phyloP scores from a whole-genome alignment of 2,888 invertebrate genomes.

The Temnothorax ravouxi region DNA sequence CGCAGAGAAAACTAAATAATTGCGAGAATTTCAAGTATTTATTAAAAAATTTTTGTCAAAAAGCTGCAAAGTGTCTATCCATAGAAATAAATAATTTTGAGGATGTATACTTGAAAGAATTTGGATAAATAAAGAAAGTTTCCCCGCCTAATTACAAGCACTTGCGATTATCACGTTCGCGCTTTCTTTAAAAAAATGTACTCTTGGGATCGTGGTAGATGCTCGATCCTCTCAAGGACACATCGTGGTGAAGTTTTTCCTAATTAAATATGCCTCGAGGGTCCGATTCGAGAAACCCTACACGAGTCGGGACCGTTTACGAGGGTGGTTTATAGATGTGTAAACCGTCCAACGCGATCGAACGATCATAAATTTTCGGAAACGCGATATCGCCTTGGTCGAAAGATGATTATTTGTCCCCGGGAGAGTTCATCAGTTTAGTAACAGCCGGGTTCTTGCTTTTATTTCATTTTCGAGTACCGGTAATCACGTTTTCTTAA shows the following conservation, averaged over 20 bases:
- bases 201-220: conserved; percentile 21
- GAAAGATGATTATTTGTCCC: conserved; percentile 31
- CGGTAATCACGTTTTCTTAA: background rate
- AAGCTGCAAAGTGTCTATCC: background rate
- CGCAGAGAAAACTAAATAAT: background rate
- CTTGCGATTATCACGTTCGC: background rate
- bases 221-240: conserved; percentile 29
- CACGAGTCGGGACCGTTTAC: conserved; percentile 45
- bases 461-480: background rate
- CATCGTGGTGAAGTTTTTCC: conserved; percentile 58
- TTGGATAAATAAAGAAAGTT: background rate
- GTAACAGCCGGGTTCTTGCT: background rate
- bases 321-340: conserved; percentile 55
- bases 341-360: conserved; percentile 48
- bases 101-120: background rate
- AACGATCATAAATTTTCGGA: conserved; percentile 51
- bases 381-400: conserved; percentile 44
- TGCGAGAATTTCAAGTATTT: background rate
- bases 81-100: background rate
- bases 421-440: conserved; percentile 35
- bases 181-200: conserved; percentile 22
- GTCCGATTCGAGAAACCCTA: conserved; percentile 58
- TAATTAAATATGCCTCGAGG: conserved; percentile 73
- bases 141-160: conserved; percentile 22
- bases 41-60: background rate